A percentile compares a stretch with the other conserved stretches of the same genome.
These are phyloP conservation scores for Coendou prehensilis DNA, from an alignment of 2,797 vertebrate genomes.

Conservation along the genomic window DNA sequence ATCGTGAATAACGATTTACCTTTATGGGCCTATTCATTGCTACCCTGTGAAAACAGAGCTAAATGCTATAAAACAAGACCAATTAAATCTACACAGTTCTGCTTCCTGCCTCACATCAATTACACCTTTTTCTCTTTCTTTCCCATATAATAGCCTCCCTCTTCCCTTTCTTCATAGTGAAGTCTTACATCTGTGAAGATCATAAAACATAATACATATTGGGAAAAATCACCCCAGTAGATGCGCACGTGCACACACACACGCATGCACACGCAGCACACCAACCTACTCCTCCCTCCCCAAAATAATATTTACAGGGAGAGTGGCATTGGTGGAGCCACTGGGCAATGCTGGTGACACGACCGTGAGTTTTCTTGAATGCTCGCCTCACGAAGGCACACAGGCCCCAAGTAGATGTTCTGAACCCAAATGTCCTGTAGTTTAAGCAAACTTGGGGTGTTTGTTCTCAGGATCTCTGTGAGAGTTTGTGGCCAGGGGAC, in stretches of 20 bases:
- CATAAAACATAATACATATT: neutral
- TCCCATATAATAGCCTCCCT: neutral
- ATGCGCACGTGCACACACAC: neutral
- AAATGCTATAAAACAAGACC: conserved; percentile 61
- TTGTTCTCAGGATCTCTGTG: conserved; percentile 4
- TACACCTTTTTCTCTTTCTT: conserved; percentile 51
- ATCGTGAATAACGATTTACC: conserved; percentile 45
- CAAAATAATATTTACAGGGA: neutral
- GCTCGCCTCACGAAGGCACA: neutral
- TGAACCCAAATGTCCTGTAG: neutral
- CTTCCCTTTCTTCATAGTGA: conserved; percentile 2
- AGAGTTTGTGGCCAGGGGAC: neutral
- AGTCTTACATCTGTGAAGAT: conserved; percentile 56
- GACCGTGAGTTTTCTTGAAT: neutral
- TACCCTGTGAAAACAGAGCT: conserved; percentile 42
- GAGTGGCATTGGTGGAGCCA: neutral
- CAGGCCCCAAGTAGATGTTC: neutral
- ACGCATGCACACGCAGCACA: rapidly evolving
- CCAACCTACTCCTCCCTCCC: neutral
- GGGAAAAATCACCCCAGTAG: neutral
- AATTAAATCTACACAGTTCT: conserved; percentile 66
- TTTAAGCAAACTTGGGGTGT: neutral
- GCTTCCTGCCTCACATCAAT: conserved; percentile 59
- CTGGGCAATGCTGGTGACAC: neutral
- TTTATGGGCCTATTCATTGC: conserved; percentile 23